Base-by-base conservation (phyloP, 2,113 vertebrate genomes). In the Aramus guarauna region DNA sequence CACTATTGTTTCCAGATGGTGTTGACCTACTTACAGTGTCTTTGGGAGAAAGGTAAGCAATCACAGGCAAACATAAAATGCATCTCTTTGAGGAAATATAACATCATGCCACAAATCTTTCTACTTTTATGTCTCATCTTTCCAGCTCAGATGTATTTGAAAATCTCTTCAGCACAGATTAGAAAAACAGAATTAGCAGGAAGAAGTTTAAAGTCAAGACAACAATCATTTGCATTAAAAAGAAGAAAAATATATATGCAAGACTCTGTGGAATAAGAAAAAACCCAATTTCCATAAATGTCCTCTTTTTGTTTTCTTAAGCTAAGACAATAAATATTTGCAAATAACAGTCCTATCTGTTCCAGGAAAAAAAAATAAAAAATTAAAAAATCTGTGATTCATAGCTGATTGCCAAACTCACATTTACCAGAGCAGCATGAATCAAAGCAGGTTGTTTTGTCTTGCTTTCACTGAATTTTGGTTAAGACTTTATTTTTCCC, bases 361-460 rank as follows among this genome's bases (percentile, higher is more conserved):
- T 84, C 41, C 21, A 37, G 39, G 12, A 81, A 62, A 85, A 50
- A 83, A 83, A 50, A 83, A 50, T 32, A 62, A 85, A 45, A 79
- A 50, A n/a, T 23, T 41, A 12, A 58, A 12, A 37, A 62, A 69
- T 22, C 45, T 69, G 48, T 75, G 55, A 85, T 77, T 55, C 45
- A 41, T 32, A 93, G 93, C 32, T 75, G 53, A 92, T 76, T 91
- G 74, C 68, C 76, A 88, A 94, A 90, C 50, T 85, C 73, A n/a
- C 7, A 64, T 96, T 92, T 94, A 68, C 76, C n/a, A 94, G 59
- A 86, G 50, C 72, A 90, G 77, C 36, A 85, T 48, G 75, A 84
- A 92, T 82, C 90, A 88, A 97, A 92, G 64, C 30, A 85, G 23
- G 27, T 78, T 94, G 67, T 93, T 97, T 88, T 93, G 78, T 92